These are phyloP conservation scores for Atta texana DNA, from an alignment of 1,140 invertebrate species.

Conservation along the genomic window DNA sequence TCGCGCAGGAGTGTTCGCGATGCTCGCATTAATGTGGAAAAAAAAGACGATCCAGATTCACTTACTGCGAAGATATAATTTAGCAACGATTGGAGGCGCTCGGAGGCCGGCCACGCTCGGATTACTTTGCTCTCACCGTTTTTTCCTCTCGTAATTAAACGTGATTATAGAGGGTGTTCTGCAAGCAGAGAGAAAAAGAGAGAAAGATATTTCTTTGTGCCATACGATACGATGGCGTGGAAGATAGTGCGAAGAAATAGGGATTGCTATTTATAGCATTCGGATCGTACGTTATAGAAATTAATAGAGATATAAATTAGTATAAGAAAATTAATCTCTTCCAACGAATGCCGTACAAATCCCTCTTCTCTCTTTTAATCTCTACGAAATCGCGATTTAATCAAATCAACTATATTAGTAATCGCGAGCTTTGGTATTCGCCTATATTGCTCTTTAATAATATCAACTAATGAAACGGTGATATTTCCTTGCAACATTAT, in stretches of 20 bases:
- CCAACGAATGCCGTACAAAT: not conserved
- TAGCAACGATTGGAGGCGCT: constrained; percentile 60
- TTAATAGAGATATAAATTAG: constrained; percentile 46
- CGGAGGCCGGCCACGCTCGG: constrained; percentile 42
- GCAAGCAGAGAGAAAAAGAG: not conserved
- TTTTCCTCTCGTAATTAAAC: constrained; percentile 60
- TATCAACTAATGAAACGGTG: constrained; percentile 19
- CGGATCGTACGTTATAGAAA: constrained; percentile 42
- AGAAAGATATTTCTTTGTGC: constrained; percentile 38
- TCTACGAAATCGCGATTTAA: not conserved
- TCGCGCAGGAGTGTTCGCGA: constrained; percentile 57
- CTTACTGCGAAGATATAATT: constrained; percentile 63
- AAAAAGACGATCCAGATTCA: constrained; percentile 63
- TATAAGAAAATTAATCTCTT: constrained; percentile 41
- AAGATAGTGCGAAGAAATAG: constrained; percentile 30
- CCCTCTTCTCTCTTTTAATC: not conserved
- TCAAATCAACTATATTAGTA: constrained; percentile 13
- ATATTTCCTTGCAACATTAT: not conserved
- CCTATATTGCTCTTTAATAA: not conserved
- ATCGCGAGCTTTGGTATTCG: not conserved
- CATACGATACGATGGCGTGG: not conserved
- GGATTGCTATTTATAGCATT: constrained; percentile 57
- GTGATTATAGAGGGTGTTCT: constrained; percentile 60
- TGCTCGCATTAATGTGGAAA: constrained; percentile 62
- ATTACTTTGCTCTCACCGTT: constrained; percentile 50